A percentile compares a stretch with the other conserved stretches of the same genome.
These are phyloP conservation scores for Chamaea fasciata DNA, from an alignment of 2,113 vertebrate genomes.

Conservation along the genomic window DNA sequence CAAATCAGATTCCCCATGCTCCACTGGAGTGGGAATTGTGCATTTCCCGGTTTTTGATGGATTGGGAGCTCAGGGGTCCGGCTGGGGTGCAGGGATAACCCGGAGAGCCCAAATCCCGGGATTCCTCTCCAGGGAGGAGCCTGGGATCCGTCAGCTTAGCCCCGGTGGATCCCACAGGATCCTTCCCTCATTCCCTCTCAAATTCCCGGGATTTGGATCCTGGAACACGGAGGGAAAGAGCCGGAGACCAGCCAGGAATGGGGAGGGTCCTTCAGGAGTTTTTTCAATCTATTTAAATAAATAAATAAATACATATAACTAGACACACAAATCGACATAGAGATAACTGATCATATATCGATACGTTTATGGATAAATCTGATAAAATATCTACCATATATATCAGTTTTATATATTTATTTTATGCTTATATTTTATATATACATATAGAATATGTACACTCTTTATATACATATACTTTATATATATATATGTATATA, in stretches of 20 bases:
- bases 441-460: too few species aligned
- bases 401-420: too few species aligned
- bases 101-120: not conserved
- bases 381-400: too few species aligned
- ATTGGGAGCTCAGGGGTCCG: rapidly evolving
- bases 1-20: too few species aligned
- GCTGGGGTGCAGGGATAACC: not conserved
- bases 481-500: too few species aligned
- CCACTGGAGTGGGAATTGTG: not conserved
- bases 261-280: not conserved
- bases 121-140: not conserved
- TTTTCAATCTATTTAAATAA: not conserved
- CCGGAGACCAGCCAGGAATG: rapidly evolving
- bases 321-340: too few species aligned
- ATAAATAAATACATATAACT: too few species aligned
- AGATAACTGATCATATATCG: too few species aligned
- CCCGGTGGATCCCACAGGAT: not conserved
- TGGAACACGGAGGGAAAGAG: rapidly evolving
- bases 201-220: not conserved
- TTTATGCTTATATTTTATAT: too few species aligned
- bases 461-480: too few species aligned
- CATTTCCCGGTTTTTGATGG: rapidly evolving
- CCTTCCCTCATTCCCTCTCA: too few species aligned
- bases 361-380: too few species aligned
- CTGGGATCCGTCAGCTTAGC: not conserved